These are phyloP conservation scores for Pseudochirops corinnae DNA, from an alignment of 2,797 vertebrate genomes.

Conservation along the genomic window DNA sequence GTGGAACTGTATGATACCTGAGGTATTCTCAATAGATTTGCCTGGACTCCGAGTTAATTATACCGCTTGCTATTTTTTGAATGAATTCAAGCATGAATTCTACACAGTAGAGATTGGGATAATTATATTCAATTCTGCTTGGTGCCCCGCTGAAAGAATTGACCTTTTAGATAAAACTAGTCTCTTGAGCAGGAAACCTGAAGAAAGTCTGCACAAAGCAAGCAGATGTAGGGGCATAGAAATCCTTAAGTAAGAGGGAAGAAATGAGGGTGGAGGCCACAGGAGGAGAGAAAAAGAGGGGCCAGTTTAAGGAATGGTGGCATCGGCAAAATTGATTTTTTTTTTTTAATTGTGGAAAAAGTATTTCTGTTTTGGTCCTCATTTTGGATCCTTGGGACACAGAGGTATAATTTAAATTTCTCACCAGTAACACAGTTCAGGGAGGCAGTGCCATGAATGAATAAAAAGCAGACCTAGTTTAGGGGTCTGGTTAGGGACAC, in stretches of 20 bases:
- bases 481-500: background rate
- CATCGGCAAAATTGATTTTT: slow-evolving; percentile 82
- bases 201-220: slow-evolving; percentile 94
- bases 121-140: slow-evolving; percentile 99
- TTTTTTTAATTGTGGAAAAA: slow-evolving; percentile 74
- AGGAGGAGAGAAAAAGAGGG: background rate
- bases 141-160: slow-evolving; percentile 97
- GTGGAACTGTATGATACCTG: slow-evolving; percentile 98
- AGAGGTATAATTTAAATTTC: slow-evolving; percentile 85
- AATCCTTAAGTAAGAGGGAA: slow-evolving; percentile 67
- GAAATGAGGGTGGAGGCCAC: background rate
- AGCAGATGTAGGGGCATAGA: slow-evolving; percentile 89
- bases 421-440: slow-evolving; percentile 68
- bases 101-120: slow-evolving; percentile 96
- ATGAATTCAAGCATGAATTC: slow-evolving; percentile 99
- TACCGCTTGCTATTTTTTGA: slow-evolving; percentile 95
- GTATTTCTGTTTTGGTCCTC: slow-evolving; percentile 78
- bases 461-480: background rate
- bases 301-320: slow-evolving; percentile 62
- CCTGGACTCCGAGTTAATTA: slow-evolving; percentile 94
- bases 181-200: slow-evolving; percentile 95
- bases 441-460: background rate
- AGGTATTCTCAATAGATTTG: slow-evolving; percentile 96
- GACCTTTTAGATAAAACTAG: slow-evolving; percentile 98
- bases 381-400: slow-evolving; percentile 77